Evolutionary conservation across 92 coral and sea anemone genomes (phyloP), one percentile per base, ranked within the genome.

Genomic region (Epizoanthus rinbou): DNA sequence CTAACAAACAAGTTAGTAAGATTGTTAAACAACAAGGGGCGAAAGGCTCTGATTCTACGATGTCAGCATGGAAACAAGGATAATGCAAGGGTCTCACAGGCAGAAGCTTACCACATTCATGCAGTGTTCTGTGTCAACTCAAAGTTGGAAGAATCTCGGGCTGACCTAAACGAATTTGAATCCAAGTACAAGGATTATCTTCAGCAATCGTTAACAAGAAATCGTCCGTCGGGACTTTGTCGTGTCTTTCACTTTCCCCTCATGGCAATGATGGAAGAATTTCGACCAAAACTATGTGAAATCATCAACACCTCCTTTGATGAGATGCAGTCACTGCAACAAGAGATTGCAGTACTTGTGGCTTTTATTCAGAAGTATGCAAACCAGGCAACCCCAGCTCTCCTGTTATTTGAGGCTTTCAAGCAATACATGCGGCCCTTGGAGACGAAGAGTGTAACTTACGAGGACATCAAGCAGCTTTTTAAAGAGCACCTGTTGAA

Each of bases 221-320:
- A 73, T 5, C 65, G 67, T 17, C 21, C 11, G 0, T 24, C 83
- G 0, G 84, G 90, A 3, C 88, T 90, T 17, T 75, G 91, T 31
- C 93, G 98, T 64, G 98, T 94, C 17, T 94, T 94, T 65, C 98
- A 94, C 39, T 94, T 94, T 69, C 98, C 98, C 5, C 91, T 94
- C 21, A 80, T 94, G 35, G 93, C 98, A 35, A 94, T 94, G 98
- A 73, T 68, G 89, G 84, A 84, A 60, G 85, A 81, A 62, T 53
- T 94, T 85, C 80, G 89, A 57, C 15, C 89, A 85, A 94, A 88
- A 69, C 85, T 94, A 0, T 33, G 63, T 75, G 80, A 80, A 69
- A 94, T 94, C 70, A 84, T 94, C 11, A 63, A 88, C 75, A 88
- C 85, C 16, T 90, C 92, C 3, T 82, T 91, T 74, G 92, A 85